phyloP scores from a whole-genome alignment of 2,888 invertebrate species.

The Listrodromus nycthemerus region DNA sequence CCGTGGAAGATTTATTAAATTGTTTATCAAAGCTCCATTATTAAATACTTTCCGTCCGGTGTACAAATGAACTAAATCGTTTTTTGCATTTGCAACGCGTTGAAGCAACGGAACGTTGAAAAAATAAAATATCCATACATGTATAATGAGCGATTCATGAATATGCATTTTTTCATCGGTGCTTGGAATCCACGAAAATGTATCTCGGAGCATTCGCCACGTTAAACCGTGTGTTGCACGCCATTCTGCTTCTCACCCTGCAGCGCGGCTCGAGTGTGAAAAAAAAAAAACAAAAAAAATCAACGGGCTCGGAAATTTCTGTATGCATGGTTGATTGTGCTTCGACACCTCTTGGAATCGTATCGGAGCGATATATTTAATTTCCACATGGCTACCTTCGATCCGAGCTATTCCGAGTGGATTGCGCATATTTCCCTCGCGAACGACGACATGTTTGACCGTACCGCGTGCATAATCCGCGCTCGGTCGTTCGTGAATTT shows the following conservation, averaged over 20 bases:
- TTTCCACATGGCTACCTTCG: conserved; percentile 15
- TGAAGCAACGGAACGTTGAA: neutral
- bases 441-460: conserved; percentile 13
- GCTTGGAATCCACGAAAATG: neutral
- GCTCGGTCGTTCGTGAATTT: conserved; percentile 31
- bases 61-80: neutral
- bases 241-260: neutral
- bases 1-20: neutral
- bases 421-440: neutral
- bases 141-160: neutral
- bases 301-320: neutral
- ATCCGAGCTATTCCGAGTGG: conserved; percentile 4
- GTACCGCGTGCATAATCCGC: conserved; percentile 22
- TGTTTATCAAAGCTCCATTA: neutral
- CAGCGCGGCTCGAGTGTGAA: neutral
- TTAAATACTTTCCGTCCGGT: neutral
- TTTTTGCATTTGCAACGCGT: neutral
- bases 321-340: neutral
- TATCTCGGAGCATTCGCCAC: neutral
- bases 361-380: conserved; percentile 6
- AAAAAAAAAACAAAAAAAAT: neutral
- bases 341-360: neutral
- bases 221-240: neutral
- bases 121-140: neutral
- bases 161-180: neutral